Evolutionary conservation across 2,113 vertebrate species (phyloP), one percentile per base, ranked within the genome.

Genomic region (Cisticola juncidis): DNA sequence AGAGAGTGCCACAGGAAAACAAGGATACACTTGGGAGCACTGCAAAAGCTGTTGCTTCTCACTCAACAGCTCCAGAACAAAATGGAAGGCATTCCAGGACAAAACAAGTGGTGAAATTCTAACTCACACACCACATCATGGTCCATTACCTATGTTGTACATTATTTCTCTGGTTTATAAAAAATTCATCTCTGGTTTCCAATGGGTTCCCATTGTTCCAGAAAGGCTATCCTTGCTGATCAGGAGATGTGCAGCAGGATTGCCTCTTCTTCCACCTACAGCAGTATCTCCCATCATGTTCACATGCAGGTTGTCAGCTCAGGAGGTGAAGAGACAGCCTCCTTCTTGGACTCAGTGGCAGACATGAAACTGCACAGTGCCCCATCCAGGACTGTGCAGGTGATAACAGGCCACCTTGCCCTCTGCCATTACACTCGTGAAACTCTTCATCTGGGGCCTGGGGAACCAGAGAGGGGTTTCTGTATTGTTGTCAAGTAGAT

Each of bases 401-500:
- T 66, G 74, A 51, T 74, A 56, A 23, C 38, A 79, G 44, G 47
- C n/a, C 79, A 38, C 61, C n/a, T 42, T 62, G 20, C 28, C 38
- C 16, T 71, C 22, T 45, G 20, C 31, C 7, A 1, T 66, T 79
- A 28, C 16, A 57, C 42, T 64, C 5, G 4, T 2, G 0, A 62
- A 74, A 54, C n/a, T 22, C 17, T 76, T 79, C 8, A 26, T 12
- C 18, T 65, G 31, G 15, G 17, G 50, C 23, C 26, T 82, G 57
- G 24, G 26, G 12, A 71, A 1, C 23, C 33, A 70, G 7, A 38
- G 7, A 6, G 1, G 0, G 1, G 19, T 29, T 69, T 61, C 33
- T 20, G 1, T 26, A 47, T 86, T 65, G 44, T 81, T 69, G 38
- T 50, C 38, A 74, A 47, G 35, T 19, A 79, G 40, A 56, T 0